Percentiles rank a stretch among this genome's conserved stretches.
phyloP scores from a whole-genome alignment of 2,113 vertebrate genomes.

The Anseranas semipalmata region DNA sequence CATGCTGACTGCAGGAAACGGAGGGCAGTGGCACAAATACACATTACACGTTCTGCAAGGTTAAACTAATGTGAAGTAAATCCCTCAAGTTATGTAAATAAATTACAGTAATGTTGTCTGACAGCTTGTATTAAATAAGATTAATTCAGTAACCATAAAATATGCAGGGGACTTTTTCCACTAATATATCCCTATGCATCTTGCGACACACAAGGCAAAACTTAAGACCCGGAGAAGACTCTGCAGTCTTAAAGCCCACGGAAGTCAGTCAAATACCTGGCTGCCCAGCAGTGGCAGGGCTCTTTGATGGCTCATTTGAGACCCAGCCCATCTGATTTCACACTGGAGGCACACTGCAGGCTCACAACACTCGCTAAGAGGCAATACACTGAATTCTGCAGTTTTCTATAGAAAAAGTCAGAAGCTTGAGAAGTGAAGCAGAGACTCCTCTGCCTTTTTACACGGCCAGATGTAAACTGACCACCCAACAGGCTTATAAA shows the following conservation, averaged over 20 bases:
- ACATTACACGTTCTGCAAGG: conserved; percentile 28
- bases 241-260: not conserved
- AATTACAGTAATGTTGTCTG: conserved; percentile 52
- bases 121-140: conserved; percentile 57
- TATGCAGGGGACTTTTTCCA: not conserved
- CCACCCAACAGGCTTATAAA: not conserved
- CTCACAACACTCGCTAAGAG: fast-evolving
- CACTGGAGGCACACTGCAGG: fast-evolving
- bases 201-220: not conserved
- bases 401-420: not conserved
- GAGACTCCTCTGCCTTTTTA: not conserved
- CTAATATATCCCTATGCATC: not conserved
- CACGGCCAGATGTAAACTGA: fast-evolving
- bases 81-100: conserved; percentile 58
- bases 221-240: not conserved
- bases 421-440: not conserved
- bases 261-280: not conserved
- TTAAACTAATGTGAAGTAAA: conserved; percentile 49
- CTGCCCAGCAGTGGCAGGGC: not conserved
- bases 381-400: not conserved
- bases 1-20: not conserved
- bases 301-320: not conserved
- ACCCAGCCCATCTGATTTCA: not conserved
- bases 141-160: conserved; percentile 41
- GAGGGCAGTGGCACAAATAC: conserved; percentile 1